Base-by-base conservation (phyloP, 2,113 vertebrate genomes). In the Butorides virescens region DNA sequence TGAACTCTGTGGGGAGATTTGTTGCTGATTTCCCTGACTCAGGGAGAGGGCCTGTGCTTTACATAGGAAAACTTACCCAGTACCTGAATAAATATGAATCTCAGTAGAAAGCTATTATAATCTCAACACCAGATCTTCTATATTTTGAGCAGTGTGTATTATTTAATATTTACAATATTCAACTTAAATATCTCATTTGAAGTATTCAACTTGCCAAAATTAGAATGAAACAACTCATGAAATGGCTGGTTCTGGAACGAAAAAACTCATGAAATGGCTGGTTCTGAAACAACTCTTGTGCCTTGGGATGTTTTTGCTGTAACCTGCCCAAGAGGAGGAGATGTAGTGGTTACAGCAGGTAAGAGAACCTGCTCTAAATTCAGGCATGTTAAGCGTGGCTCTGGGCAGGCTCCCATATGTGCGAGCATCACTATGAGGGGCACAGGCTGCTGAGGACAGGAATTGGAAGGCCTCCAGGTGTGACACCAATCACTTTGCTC, bases 301-400 rank as follows among this genome's bases (percentile, higher is more conserved):
- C 22, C 19, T 29, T 30, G 12, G 36, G 56, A 74, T 37, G 26
- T 4, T 56, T 61, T 75, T 82, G 30, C 8, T 71, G 26, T 49
- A 70, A 66, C 34, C 30, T 70, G 39, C 30, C 21, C 34, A 25
- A 61, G 22, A 42, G 25, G 47, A 77, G 61, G 44, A 83, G 29
- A 39, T 36, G 66, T 13, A 52, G 32, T 22, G 32, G 36, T 10
- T 58, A 19, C n/a, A 74, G 56, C 0, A 0, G 13, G 6, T 61
- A 61, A 78, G 42, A 32, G 5, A 89, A 49, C 21, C 7, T 56
- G 8, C 22, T 56, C 11, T 26, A 90, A 36, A 61, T 47, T 36
- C 42, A 37, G 32, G 36, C 0, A 0, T 29, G 7, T 19, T 61
- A 62, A 67, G 29, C 1, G 1, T 55, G 21, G 11, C 39, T 61